Conservation (phyloP, 2,797 vertebrate genomes). For the Thamnophis elegans region DNA sequence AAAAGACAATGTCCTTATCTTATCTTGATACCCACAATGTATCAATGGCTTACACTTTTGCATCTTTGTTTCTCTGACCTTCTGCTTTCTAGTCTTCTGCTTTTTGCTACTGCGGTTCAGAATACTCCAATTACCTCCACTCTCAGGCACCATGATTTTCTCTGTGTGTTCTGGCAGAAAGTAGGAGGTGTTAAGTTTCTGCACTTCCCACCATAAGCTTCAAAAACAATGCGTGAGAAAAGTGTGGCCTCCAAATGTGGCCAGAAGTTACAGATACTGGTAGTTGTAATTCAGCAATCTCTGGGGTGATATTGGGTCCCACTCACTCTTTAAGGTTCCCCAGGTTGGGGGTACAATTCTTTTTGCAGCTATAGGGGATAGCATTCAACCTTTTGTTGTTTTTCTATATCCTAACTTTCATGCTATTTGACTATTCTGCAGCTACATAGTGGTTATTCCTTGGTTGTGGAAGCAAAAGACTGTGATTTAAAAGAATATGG, state of each 20-base stretch:
- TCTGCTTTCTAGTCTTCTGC: neutral
- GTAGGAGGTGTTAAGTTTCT: neutral
- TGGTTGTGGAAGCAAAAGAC: constrained; percentile 81
- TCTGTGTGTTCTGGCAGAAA: neutral
- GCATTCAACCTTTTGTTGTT: neutral
- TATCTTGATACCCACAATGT: neutral
- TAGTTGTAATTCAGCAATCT: neutral
- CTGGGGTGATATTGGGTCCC: neutral
- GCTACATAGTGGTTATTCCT: constrained; percentile 78
- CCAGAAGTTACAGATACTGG: neutral
- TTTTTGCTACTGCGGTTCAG: neutral
- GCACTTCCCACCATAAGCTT: neutral
- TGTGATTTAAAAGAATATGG: constrained; percentile 68
- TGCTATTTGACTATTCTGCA: constrained; percentile 44
- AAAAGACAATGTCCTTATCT: neutral
- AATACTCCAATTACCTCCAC: neutral
- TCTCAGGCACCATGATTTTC: neutral
- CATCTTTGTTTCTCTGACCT: neutral
- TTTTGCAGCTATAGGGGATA: neutral
- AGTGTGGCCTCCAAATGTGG: neutral
- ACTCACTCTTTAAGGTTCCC: neutral
- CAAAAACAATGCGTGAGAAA: neutral
- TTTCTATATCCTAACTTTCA: neutral
- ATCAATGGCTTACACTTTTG: neutral
- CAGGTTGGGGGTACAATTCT: neutral